These are phyloP conservation scores for Lophura nycthemera DNA, from an alignment of 2,113 vertebrate genomes.

Conservation along the genomic window DNA sequence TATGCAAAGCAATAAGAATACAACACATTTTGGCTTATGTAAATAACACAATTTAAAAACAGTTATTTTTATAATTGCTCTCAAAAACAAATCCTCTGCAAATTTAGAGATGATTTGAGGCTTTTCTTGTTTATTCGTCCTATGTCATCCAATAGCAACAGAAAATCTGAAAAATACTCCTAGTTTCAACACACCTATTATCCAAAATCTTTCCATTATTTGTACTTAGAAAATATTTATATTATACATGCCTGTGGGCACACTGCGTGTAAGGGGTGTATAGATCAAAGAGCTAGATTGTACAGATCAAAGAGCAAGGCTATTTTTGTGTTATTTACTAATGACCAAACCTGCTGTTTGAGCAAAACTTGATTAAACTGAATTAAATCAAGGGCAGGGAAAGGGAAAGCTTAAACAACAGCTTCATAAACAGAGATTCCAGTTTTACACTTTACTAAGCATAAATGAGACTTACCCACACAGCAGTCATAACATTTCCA, in stretches of 20 bases:
- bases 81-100: conserved; percentile 2
- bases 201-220: conserved; percentile 56
- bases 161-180: conserved; percentile 33
- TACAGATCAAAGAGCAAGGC: conserved; percentile 32
- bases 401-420: conserved; percentile 33
- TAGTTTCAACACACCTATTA: conserved; percentile 44
- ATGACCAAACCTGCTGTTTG: conserved; percentile 60
- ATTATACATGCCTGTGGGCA: conserved; percentile 13
- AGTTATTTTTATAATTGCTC: not conserved
- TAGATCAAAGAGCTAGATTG: not conserved
- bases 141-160: not conserved
- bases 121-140: conserved; percentile 11
- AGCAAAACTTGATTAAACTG: conserved; percentile 39
- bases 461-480: conserved; percentile 38
- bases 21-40: not conserved
- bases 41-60: not conserved
- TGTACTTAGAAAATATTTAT: conserved; percentile 50
- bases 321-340: conserved; percentile 44
- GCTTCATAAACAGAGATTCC: conserved; percentile 31
- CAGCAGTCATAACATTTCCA: conserved; percentile 44
- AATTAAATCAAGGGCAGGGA: conserved; percentile 56
- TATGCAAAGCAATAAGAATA: not conserved
- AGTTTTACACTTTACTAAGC: conserved; percentile 50
- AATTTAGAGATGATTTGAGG: conserved; percentile 13
- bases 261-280: not conserved